A percentile compares a stretch with the other conserved stretches of the same genome.
Conservation (phyloP, 2,888 invertebrate species). For the Trichopria drosophilae region DNA sequence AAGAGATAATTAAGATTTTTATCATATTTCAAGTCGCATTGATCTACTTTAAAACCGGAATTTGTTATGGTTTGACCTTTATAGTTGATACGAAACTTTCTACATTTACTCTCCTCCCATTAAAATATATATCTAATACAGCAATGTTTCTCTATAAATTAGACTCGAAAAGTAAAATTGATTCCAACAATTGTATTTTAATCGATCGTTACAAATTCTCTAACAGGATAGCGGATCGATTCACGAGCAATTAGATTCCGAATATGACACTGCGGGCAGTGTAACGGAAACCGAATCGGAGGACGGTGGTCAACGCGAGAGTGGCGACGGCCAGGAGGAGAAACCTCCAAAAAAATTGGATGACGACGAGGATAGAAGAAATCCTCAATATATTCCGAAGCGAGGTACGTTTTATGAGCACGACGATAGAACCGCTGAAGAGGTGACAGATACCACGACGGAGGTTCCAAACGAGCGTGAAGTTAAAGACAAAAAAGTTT, state of each 20-base stretch:
- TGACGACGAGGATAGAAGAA: slow-evolving; percentile 91
- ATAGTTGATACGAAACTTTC: no score
- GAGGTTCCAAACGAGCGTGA: slow-evolving; percentile 50
- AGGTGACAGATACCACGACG: slow-evolving; percentile 47
- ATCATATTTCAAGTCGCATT: no score
- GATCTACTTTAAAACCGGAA: no score
- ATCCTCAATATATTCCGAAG: slow-evolving; percentile 97
- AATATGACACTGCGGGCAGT: slow-evolving; percentile 52
- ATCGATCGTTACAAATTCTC: not conserved
- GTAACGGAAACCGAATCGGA: slow-evolving; percentile 54
- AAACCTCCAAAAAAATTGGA: slow-evolving; percentile 77
- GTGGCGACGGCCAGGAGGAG: slow-evolving; percentile 58
- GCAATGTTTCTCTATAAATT: no score
- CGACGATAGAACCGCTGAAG: slow-evolving; percentile 83
- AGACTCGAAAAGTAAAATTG: no score
- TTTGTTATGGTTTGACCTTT: no score
- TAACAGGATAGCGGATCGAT: slow-evolving; percentile 52
- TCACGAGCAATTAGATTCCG: slow-evolving; percentile 53
- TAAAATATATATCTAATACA: no score
- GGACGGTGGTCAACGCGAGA: slow-evolving; percentile 52
- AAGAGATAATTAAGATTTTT: no score
- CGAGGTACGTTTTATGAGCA: slow-evolving; percentile 96
- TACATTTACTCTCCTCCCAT: no score
- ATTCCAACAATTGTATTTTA: not conserved
- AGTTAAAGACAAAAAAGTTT: slow-evolving; percentile 57